A percentile compares a stretch with the other conserved stretches of the same genome.
These are phyloP conservation scores for human DNA, from an alignment of 2,113 vertebrate species.

Conservation along the genomic window DNA sequence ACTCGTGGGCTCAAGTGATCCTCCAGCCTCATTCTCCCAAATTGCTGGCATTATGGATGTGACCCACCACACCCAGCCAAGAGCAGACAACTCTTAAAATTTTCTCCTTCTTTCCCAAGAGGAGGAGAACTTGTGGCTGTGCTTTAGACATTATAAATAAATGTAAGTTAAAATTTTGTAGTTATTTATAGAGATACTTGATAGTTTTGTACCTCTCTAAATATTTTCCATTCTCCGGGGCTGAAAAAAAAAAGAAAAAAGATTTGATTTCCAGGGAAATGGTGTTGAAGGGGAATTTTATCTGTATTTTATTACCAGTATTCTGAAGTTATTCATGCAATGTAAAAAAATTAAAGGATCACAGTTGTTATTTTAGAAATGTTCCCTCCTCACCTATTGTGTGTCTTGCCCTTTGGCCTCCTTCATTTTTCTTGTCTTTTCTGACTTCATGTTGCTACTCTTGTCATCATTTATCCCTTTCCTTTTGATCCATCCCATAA, in stretches of 20 bases:
- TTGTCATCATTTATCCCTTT: accelerated
- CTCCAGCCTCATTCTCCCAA: too few relatives aligned
- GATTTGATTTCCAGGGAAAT: background rate
- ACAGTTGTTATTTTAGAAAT: background rate
- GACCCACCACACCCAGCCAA: too few relatives aligned
- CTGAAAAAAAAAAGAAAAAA: background rate
- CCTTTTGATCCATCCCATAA: too few relatives aligned
- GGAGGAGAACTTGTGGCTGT: background rate
- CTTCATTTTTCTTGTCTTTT: background rate
- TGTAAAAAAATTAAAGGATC: background rate
- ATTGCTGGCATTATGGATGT: too few relatives aligned
- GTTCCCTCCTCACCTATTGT: background rate
- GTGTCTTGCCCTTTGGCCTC: background rate
- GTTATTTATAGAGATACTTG: background rate
- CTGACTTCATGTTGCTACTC: background rate
- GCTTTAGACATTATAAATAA: background rate
- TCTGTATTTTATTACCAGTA: background rate
- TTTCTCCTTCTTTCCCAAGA: background rate
- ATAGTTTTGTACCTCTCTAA: background rate
- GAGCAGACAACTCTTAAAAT: background rate
- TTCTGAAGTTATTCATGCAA: background rate
- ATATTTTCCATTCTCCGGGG: background rate
- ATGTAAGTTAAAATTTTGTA: background rate
- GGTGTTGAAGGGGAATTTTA: background rate
- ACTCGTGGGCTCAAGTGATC: too few relatives aligned